Conservation (phyloP, 2,113 vertebrate species). For the Chelonoidis abingdonii region DNA sequence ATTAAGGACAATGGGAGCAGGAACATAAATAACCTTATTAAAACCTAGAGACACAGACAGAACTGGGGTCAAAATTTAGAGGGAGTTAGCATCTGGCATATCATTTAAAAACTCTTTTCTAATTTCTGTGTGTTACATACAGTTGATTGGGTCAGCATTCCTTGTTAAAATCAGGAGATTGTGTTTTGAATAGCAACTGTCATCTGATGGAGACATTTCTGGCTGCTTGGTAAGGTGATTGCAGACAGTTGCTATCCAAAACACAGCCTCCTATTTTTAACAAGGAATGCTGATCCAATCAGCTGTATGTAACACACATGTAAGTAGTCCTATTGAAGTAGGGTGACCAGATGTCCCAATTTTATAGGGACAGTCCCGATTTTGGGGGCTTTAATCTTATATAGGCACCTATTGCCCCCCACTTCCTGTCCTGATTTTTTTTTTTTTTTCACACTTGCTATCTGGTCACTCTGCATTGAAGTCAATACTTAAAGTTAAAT, state of each 20-base stretch:
- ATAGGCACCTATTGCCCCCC: no score
- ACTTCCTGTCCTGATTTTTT: no score
- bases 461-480: neutral
- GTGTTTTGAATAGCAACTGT: neutral
- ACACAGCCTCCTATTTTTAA: no score
- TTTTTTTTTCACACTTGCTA: no score
- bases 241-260: no score
- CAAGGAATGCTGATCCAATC: no score
- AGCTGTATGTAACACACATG: no score
- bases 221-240: neutral
- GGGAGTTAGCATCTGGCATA: fast-evolving
- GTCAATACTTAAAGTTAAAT: neutral
- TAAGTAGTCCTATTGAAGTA: neutral
- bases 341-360: no score
- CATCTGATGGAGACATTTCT: neutral
- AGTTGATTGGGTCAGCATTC: neutral
- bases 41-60: no score
- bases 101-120: neutral
- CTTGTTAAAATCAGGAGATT: neutral
- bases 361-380: no score
- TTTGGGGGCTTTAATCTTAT: no score
- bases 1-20: neutral
- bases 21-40: neutral
- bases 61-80: neutral
- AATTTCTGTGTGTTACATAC: neutral